Percentiles rank a stretch among this genome's conserved stretches.
phyloP scores from a whole-genome alignment of 2,888 invertebrate genomes.

The Hirtodrosophila trivittata region DNA sequence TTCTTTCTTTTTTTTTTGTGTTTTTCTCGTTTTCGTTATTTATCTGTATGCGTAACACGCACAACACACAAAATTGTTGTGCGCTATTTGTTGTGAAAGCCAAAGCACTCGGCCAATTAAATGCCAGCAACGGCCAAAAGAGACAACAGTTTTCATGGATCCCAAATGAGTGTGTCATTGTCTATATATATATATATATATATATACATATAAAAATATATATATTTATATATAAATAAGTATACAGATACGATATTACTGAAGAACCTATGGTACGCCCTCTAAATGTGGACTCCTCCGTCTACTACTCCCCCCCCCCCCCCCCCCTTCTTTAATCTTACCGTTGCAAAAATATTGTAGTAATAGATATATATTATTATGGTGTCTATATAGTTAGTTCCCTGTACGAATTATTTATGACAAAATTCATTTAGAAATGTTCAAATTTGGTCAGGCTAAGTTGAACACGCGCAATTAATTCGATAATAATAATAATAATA shows the following conservation, averaged over 20 bases:
- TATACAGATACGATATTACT: constrained; percentile 37
- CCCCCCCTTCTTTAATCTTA: too few relatives aligned
- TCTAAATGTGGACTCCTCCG: constrained; percentile 29
- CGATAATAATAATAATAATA: neutral
- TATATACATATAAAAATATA: neutral
- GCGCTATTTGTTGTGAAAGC: constrained; percentile 71
- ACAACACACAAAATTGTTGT: constrained; percentile 35
- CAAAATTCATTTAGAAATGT: neutral
- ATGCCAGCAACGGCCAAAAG: constrained; percentile 35
- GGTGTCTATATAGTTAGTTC: too few relatives aligned
- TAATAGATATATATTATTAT: too few relatives aligned
- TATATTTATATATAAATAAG: too few relatives aligned
- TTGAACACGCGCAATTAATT: constrained; percentile 1
- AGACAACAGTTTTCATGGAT: constrained; percentile 21
- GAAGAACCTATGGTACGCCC: constrained; percentile 43
- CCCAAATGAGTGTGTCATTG: constrained; percentile 2
- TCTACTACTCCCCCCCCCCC: too few relatives aligned
- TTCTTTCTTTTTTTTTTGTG: constrained; percentile 24
- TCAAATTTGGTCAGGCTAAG: constrained; percentile 3
- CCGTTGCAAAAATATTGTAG: too few relatives aligned
- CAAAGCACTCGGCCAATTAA: constrained; percentile 63
- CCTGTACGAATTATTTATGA: too few relatives aligned
- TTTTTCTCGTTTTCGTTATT: constrained; percentile 5
- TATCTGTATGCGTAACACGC: constrained; percentile 67
- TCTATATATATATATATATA: neutral